Evolutionary conservation across 1,140 invertebrate species (phyloP).

Genomic region (Euura saliciscinereae): DNA sequence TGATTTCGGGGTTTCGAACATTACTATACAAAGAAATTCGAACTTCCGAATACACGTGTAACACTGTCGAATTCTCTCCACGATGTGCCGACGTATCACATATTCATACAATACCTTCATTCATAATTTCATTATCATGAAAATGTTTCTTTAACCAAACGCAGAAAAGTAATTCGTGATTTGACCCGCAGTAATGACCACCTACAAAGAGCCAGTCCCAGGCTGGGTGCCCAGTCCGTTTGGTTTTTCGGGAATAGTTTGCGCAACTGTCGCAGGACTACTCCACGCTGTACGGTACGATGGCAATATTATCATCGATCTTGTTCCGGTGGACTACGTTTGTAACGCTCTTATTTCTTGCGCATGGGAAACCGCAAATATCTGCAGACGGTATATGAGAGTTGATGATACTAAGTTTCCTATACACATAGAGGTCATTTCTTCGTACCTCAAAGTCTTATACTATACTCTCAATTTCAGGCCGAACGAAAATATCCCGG

Average conservation of each 20-base stretch:
- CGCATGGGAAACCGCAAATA: constrained; percentile 55
- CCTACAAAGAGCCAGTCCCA: constrained; percentile 45
- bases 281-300: constrained; percentile 63
- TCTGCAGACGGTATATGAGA: constrained; percentile 17
- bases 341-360: constrained; percentile 67
- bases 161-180: no score
- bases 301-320: constrained; percentile 59
- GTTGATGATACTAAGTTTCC: background rate
- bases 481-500: background rate
- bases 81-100: no score
- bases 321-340: constrained; percentile 70
- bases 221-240: constrained; percentile 77
- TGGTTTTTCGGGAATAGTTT: constrained; percentile 64
- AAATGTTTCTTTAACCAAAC: no score
- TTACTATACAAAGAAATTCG: no score
- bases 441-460: background rate
- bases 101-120: no score
- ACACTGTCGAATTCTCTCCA: constrained; percentile 37
- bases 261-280: constrained; percentile 61
- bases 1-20: no score
- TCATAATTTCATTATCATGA: no score
- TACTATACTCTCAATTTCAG: background rate
- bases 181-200: constrained; percentile 38
- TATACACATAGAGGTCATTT: background rate
- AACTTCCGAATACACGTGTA: no score